These are phyloP conservation scores for Xenotilapia longispinis DNA, from an alignment of 2,113 vertebrate genomes.

Conservation along the genomic window DNA sequence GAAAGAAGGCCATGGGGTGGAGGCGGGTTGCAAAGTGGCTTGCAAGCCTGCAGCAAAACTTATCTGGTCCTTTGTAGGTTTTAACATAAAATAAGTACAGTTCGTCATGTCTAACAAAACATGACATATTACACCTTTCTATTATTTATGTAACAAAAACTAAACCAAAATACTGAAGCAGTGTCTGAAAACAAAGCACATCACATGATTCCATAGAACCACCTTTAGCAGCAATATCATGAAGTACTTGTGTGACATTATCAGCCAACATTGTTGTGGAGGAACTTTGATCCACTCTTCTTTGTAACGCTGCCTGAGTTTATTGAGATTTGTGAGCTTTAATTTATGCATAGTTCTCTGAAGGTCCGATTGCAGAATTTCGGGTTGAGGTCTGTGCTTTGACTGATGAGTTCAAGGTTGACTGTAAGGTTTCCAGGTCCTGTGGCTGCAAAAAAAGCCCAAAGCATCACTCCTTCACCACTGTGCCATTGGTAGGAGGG, in stretches of 20 bases:
- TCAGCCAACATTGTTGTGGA: neutral
- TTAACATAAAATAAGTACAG: too few species aligned
- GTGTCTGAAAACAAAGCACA: neutral
- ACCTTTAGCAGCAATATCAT: neutral
- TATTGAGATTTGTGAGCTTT: neutral
- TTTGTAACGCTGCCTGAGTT: neutral
- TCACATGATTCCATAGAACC: neutral
- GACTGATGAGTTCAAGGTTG: neutral
- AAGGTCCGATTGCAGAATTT: neutral
- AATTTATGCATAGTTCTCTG: neutral
- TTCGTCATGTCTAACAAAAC: too few species aligned
- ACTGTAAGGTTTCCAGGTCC: neutral
- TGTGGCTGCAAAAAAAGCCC: neutral
- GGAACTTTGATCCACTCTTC: neutral
- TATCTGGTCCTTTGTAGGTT: neutral
- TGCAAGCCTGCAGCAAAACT: neutral
- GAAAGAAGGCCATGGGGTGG: neutral
- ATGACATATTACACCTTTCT: neutral
- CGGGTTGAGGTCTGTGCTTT: neutral
- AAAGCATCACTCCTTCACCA: neutral
- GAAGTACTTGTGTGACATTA: neutral
- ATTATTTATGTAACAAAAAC: neutral
- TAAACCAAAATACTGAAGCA: neutral
- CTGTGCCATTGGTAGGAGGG: neutral
- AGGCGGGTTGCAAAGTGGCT: neutral